phyloP scores from a whole-genome alignment of 1,140 invertebrate genomes.

The Scaptomyza pallida region DNA sequence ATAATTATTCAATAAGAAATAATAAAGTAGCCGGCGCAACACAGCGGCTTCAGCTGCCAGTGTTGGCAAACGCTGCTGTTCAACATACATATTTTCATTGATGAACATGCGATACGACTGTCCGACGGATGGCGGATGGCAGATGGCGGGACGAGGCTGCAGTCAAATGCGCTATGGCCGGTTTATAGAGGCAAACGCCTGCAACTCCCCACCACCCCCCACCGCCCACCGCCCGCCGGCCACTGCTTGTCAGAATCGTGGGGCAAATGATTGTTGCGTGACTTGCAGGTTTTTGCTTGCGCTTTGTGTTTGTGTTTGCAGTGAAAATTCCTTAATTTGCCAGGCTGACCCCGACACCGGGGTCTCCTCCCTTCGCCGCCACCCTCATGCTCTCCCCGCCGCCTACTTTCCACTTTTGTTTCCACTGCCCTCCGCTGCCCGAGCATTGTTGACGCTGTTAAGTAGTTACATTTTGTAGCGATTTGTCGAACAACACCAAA shows the following conservation, averaged over 20 bases:
- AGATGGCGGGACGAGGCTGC: too few relatives aligned
- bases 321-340: slow-evolving; percentile 80
- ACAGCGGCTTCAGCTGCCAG: not conserved
- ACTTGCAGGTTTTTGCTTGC: slow-evolving; percentile 64
- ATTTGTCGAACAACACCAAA: slow-evolving; percentile 70
- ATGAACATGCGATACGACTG: slow-evolving; percentile 54
- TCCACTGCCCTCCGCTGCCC: not conserved
- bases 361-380: slow-evolving; percentile 1
- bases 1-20: slow-evolving; percentile 83
- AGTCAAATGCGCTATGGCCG: not conserved
- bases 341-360: slow-evolving; percentile 42
- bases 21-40: slow-evolving; percentile 60
- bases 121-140: too few relatives aligned
- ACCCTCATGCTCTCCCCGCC: not conserved
- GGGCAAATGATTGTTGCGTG: slow-evolving; percentile 79
- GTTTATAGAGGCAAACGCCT: too few relatives aligned
- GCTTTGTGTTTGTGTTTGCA: slow-evolving; percentile 44
- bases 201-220: not conserved
- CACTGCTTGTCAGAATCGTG: slow-evolving; percentile 23
- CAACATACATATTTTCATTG: slow-evolving; percentile 63
- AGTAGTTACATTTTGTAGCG: slow-evolving; percentile 81
- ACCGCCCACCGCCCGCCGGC: not conserved
- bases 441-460: slow-evolving; percentile 73
- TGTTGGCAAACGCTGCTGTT: slow-evolving; percentile 8
- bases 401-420: not conserved